Base-by-base conservation (phyloP, 2,113 vertebrate species). In the Phylloscopus trochiloides region DNA sequence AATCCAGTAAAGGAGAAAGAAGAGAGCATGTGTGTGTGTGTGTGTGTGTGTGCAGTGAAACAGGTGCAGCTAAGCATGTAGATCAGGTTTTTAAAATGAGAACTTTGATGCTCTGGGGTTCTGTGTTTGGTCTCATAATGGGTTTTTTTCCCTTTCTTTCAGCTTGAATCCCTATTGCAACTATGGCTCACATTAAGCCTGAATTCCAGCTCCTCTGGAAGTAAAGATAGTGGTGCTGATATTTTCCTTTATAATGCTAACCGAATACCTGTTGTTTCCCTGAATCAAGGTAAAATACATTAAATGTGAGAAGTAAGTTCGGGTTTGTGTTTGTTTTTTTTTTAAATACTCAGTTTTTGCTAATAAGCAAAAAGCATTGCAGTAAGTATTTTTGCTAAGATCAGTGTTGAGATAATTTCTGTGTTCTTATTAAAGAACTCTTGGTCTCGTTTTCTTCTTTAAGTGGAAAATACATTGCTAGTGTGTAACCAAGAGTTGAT, bases 111-210 rank as follows among this genome's bases (percentile, higher is more conserved):
- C 43, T 75, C 12, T 82, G 22, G 14, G 4, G 16, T 77, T 95
- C 18, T 74, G 31, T 43, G 5, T 85, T 91, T 71, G 48, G 7
- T 79, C 34, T 78, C 9, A 70, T 54, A 28, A n/a, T 70, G n/a
- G 3, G 0, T 1, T 22, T 74, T 58, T 38, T 59, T 20, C 38
- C 5, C 0, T 47, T 93, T 54, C 92, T 87, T 97, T 86, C 91
- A 99, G 99, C 97, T 99, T 97, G 99, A 99, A 97, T 99, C 99
- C 17, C 98, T 99, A 74, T 98, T 99, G 85, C 99, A 99, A 90
- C 98, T 99, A 63, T 99, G 99, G 99, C 98, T 99, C 94, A 99
- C 99, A 42, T 98, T 99, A 97, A 99, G 99, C 96, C 98, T 99
- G 81, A 99, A 99, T 98, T 99, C 99, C 18, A 98, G 98, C 85